A percentile compares a stretch with the other conserved stretches of the same genome.
phyloP scores from a whole-genome alignment of 2,888 invertebrate genomes.

The Heliconius ethilla region DNA sequence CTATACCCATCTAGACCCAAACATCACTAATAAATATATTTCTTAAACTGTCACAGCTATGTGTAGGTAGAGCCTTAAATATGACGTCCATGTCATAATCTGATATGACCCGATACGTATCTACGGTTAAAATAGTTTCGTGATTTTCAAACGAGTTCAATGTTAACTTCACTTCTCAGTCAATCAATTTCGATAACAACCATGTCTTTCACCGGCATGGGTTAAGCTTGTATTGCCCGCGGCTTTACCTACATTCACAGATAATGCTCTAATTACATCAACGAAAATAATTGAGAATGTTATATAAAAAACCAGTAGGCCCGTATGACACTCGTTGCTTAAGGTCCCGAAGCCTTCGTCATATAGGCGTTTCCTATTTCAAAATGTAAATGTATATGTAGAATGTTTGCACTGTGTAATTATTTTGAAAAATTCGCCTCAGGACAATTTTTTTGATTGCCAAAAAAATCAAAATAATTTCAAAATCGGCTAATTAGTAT shows the following conservation, averaged over 20 bases:
- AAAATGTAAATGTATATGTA: not conserved
- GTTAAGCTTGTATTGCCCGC: conserved; percentile 7
- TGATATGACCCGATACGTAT: conserved; percentile 4
- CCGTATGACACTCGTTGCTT: not conserved
- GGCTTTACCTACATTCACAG: conserved; percentile 15
- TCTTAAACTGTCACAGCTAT: not conserved
- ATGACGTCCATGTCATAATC: not conserved
- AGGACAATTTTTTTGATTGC: not conserved
- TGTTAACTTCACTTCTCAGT: conserved; percentile 17
- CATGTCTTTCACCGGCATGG: conserved; percentile 13
- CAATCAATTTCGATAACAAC: conserved; percentile 12
- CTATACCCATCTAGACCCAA: too few relatives aligned
- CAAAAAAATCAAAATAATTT: conserved; percentile 1
- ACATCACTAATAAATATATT: not conserved
- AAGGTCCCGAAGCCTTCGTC: not conserved
- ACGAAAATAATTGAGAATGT: conserved; percentile 1
- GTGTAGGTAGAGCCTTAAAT: not conserved
- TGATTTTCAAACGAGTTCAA: conserved; percentile 18
- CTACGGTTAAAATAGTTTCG: conserved; percentile 9
- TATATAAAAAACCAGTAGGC: conserved; percentile 19
- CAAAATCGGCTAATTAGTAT: not conserved
- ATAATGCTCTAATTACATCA: conserved; percentile 9
- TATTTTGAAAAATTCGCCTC: conserved; percentile 6
- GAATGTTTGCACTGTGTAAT: not conserved
- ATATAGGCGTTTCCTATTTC: not conserved